Evolutionary conservation across 2,888 invertebrate genomes (phyloP).

Genomic region (Spialia ferax): DNA sequence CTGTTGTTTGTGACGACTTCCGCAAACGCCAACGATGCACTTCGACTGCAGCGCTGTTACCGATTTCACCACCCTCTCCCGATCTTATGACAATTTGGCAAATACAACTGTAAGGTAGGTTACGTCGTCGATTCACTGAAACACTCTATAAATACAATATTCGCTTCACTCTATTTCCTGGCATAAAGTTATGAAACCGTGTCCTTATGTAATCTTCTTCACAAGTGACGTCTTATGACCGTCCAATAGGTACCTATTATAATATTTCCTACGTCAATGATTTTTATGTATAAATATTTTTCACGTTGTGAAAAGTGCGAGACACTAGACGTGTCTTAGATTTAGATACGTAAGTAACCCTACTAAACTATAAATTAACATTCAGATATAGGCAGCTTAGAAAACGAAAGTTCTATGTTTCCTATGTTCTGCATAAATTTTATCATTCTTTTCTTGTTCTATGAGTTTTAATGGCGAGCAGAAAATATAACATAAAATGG

Average conservation of each 20-base stretch:
- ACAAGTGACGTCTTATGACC: neutral
- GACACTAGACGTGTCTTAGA: too few species aligned
- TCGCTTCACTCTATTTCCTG: neutral
- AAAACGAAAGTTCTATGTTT: too few species aligned
- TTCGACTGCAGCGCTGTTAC: constrained; percentile 63
- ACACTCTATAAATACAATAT: neutral
- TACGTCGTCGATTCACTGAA: neutral
- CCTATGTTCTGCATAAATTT: too few species aligned
- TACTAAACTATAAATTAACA: too few species aligned
- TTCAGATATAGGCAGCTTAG: too few species aligned
- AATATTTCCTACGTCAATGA: too few species aligned
- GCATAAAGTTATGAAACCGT: neutral
- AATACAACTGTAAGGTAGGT: neutral
- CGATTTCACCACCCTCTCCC: constrained; percentile 55
- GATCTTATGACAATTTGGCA: constrained; percentile 54
- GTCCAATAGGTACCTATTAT: neutral
- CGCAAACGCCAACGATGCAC: constrained; percentile 69
- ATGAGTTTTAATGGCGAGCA: too few species aligned
- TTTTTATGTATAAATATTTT: too few species aligned
- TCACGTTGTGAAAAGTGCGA: too few species aligned
- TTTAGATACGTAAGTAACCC: too few species aligned
- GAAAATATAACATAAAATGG: too few species aligned
- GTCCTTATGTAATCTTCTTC: neutral
- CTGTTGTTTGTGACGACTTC: constrained; percentile 77
- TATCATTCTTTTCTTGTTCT: too few species aligned